These are phyloP conservation scores for Mungos mungo DNA, from an alignment of 2,113 vertebrate genomes.

Conservation along the genomic window DNA sequence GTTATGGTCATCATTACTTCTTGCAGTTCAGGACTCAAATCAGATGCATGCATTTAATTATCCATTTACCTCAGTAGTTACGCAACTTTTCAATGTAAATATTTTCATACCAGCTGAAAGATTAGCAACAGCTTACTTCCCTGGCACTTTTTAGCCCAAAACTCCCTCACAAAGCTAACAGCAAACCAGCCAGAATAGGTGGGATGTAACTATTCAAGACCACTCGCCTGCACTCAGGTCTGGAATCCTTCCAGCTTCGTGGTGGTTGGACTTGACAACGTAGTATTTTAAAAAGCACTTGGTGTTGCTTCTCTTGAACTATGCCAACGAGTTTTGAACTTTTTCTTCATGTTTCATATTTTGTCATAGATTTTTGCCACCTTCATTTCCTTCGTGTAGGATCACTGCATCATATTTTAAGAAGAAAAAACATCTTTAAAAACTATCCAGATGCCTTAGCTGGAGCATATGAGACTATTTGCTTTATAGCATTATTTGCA, in stretches of 20 bases:
- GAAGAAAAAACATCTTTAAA: not conserved
- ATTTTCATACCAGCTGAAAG: not conserved
- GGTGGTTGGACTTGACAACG: not conserved
- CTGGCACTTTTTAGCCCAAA: not conserved
- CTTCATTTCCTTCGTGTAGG: not conserved
- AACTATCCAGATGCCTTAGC: slow-evolving; percentile 20
- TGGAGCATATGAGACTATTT: slow-evolving; percentile 17
- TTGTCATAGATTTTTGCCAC: slow-evolving; percentile 40
- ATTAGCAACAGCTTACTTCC: not conserved
- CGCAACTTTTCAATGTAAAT: not conserved
- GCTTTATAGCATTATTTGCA: slow-evolving; percentile 17
- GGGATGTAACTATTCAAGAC: not conserved
- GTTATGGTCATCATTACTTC: slow-evolving; percentile 19
- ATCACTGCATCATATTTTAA: slow-evolving; percentile 57
- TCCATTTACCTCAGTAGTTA: not conserved
- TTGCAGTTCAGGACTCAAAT: slow-evolving; percentile 43
- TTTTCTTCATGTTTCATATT: slow-evolving; percentile 50
- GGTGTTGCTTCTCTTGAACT: slow-evolving; percentile 9
- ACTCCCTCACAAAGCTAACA: not conserved
- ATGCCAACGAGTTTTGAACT: not conserved
- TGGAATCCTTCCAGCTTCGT: not conserved
- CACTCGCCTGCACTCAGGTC: not conserved
- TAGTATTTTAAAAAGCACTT: slow-evolving; percentile 35
- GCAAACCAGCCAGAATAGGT: not conserved
- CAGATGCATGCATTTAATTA: slow-evolving; percentile 19